A percentile compares a stretch with the other conserved stretches of the same genome.
Evolutionary conservation across 1,140 invertebrate genomes (phyloP).

Genomic region (Solenopsis fugax): DNA sequence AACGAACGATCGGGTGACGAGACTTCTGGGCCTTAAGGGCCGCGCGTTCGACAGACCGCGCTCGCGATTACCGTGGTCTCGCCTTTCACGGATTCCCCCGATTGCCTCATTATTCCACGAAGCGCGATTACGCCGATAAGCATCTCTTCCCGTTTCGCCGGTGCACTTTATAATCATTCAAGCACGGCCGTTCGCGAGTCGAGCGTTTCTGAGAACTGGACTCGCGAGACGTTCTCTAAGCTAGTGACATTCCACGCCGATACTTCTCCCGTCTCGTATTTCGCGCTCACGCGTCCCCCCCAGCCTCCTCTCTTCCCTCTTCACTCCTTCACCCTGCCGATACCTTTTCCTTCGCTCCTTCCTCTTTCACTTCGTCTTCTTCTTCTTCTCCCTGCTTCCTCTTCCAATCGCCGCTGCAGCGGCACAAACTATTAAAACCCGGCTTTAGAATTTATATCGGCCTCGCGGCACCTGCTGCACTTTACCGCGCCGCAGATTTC

Average conservation of each 20-base stretch:
- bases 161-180: constrained; percentile 84
- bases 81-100: constrained; percentile 57
- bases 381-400: constrained; percentile 23
- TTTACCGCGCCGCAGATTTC: constrained; percentile 35
- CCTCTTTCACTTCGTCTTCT: constrained; percentile 19
- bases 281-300: constrained; percentile 71
- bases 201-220: constrained; percentile 83
- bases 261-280: constrained; percentile 83
- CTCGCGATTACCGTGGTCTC: constrained; percentile 34
- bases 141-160: constrained; percentile 80
- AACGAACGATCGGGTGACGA: background rate
- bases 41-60: background rate
- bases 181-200: constrained; percentile 80
- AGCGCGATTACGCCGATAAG: constrained; percentile 83
- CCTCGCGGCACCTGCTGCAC: constrained; percentile 38
- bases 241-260: constrained; percentile 84
- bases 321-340: constrained; percentile 14
- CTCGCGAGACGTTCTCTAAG: constrained; percentile 81
- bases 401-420: constrained; percentile 6
- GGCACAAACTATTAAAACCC: constrained; percentile 23
- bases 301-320: background rate
- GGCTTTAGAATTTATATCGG: constrained; percentile 46
- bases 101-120: constrained; percentile 82
- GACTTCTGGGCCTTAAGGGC: background rate
- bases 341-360: constrained; percentile 43